Percentiles rank a stretch among this genome's conserved stretches.
Conservation (phyloP, 2,797 vertebrate species). For the Lepilemur septentrionalis region DNA sequence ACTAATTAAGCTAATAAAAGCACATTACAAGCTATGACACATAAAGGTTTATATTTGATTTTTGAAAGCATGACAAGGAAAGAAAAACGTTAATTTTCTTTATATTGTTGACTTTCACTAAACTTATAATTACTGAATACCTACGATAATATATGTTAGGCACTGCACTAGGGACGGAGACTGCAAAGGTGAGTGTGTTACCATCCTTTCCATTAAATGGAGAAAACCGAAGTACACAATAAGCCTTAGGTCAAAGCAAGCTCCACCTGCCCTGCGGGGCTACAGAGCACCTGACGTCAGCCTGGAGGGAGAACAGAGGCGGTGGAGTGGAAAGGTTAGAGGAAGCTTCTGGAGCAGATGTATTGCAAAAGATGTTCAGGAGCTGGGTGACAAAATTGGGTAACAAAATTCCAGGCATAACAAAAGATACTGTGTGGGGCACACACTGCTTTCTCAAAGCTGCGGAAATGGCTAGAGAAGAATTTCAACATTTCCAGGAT, state of each 20-base stretch:
- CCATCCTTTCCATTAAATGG: background rate
- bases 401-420: background rate
- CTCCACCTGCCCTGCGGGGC: background rate
- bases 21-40: background rate
- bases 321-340: background rate
- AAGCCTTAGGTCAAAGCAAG: background rate
- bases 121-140: background rate
- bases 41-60: background rate
- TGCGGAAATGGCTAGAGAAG: background rate
- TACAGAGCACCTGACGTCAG: accelerated
- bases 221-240: background rate
- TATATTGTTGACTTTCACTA: background rate
- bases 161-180: background rate
- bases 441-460: background rate
- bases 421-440: accelerated
- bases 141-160: background rate
- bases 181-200: background rate
- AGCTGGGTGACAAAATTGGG: background rate
- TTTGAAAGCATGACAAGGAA: background rate
- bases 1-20: background rate
- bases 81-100: background rate
- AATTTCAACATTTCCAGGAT: background rate
- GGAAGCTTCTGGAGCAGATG: background rate
- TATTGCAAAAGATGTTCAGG: background rate
- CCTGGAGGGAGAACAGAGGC: background rate